Base-by-base conservation (phyloP, 2,888 invertebrate genomes). In the Drosophila nr. perissopoda region DNA sequence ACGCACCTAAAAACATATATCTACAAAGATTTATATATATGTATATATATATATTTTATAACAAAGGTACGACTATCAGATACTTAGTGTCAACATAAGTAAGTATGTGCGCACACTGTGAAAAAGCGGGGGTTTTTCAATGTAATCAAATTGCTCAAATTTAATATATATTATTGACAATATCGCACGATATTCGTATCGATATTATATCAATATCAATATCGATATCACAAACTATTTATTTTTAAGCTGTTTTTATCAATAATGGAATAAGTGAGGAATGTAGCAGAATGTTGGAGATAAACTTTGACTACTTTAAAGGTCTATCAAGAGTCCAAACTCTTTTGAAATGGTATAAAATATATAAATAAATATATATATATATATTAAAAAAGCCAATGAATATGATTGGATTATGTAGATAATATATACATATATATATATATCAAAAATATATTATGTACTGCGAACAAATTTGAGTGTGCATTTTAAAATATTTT, bases 61-160 rank as follows among this genome's bases (percentile, higher is more conserved):
- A 63, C 52, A 52, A 48, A 40, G 49, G 21, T 57, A 68, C 25
- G 61, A 64, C 61, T 64, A 72, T 76, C 77, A 58, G 46, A 36
- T 29, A 63, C 29, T 49, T 60, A 48, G 56, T 71, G 76, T 66
- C 59, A 53, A 52, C 46, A 56, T 46, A 46, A 8, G 16, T 29
- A 27, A 25, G 31, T 68, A 4, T 59, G 58, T 48, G 49, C 36
- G 36, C 63, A 56, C 74, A 74, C 75, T 42, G 59, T 25, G 29
- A 53, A 36, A 61, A 74, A 74, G 27, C 21, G 49, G n/a, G 13
- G 7, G n/a, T 36, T 42, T 42, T 38, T 21, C 5, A 57, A 42
- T 16, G 21, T 16, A 29, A 13, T 25, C 38, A 46, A 31, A 36
- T 13, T 21, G 5, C 11, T n/a, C 29, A 6, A 51, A 21, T 11